A percentile compares a stretch with the other conserved stretches of the same genome.
phyloP scores from a whole-genome alignment of 2,888 invertebrate species.

The Antheraea yamamai region DNA sequence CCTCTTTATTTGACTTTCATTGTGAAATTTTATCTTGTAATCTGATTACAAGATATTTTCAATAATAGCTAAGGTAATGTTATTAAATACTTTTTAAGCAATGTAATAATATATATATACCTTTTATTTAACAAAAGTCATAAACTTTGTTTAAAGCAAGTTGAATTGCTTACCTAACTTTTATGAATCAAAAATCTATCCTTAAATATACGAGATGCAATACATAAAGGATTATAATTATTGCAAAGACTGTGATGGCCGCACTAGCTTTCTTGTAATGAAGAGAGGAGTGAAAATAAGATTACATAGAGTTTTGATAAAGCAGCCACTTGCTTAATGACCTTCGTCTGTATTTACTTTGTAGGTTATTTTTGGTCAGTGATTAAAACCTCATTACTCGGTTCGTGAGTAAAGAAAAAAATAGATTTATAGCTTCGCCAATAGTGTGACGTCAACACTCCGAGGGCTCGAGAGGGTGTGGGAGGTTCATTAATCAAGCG shows the following conservation, averaged over 20 bases:
- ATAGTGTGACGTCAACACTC: not conserved
- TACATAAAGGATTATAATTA: not conserved
- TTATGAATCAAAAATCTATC: too few species aligned
- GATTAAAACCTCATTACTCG: not conserved
- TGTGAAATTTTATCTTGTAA: not conserved
- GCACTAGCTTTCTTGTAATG: too few species aligned
- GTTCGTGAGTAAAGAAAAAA: not conserved
- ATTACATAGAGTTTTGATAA: not conserved
- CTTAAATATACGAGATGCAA: too few species aligned
- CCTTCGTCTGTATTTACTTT: not conserved
- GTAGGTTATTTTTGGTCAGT: not conserved
- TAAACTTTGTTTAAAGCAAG: too few species aligned
- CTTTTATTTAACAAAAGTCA: too few species aligned
- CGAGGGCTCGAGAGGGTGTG: conserved; percentile 25
- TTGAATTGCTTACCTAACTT: too few species aligned
- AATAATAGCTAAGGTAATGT: not conserved
- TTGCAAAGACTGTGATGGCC: not conserved
- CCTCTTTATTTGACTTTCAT: not conserved
- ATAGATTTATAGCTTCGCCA: not conserved
- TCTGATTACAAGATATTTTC: not conserved
- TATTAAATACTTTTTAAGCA: too few species aligned
- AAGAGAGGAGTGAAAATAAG: too few species aligned
- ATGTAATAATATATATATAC: not conserved
- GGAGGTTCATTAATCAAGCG: conserved; percentile 67
- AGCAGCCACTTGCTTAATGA: not conserved